Evolutionary conservation across 2,797 vertebrate species (phyloP), one percentile per base, ranked within the genome.

Genomic region (Gymnodraco acuticeps): DNA sequence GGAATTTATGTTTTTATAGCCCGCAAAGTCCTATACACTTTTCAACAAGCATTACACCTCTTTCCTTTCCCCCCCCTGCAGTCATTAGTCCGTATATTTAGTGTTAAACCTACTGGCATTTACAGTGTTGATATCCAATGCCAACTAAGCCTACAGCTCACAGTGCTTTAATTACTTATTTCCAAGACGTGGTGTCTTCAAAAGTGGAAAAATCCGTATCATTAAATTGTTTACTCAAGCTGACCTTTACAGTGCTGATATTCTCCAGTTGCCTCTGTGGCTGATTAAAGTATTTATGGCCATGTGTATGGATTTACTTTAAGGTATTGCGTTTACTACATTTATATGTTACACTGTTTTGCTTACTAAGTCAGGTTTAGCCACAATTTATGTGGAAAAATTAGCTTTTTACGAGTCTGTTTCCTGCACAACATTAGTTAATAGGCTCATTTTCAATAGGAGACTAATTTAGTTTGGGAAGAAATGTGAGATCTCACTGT

Each of bases 321-420:
- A 58, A 83, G 77, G 62, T 75, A 82, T 71, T 55, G 70, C 63
- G n/a, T 84, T 87, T 73, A 89, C 62, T 51, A 75, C 80, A 55
- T 82, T 77, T 61, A 77, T 77, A 79, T 89, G 68, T 66, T 78
- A 62, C 70, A 58, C 71, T 72, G 79, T 78, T 89, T 38, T 38
- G 33, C 33, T 38, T 38, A 38, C 60, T 64, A 64, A 78, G 80
- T 87, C 80, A 76, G 74, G 77, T 66, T 72, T 76, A 77, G 82
- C 88, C 80, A 54, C 70, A 82, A 64, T 89, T 94, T 88, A 94
- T 95, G 84, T 94, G 92, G 89, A 94, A 94, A 94, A 88, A 77
- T 9, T 0, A 63, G 27, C 6, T 48, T 83, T 94, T 94, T 94
- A 93, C 66, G 45, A 87, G 86, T 73, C 69, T 15, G 33, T 88